Base-by-base conservation (phyloP, 2,113 vertebrate genomes). In the Seriola dumerili region DNA sequence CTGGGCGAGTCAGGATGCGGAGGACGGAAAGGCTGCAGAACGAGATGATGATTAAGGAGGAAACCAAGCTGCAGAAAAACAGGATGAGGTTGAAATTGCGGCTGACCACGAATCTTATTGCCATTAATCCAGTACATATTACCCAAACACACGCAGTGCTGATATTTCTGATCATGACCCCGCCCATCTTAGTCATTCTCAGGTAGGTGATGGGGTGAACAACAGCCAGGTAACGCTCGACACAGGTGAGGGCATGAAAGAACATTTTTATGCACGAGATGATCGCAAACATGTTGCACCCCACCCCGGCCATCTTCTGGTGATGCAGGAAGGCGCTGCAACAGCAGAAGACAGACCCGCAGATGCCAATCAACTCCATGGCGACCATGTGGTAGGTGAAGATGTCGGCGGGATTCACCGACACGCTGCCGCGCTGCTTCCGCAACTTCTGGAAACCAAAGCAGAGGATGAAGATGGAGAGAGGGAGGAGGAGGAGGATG, bases 141-240 rank as follows among this genome's bases (percentile, higher is more conserved):
- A 76, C 2, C 80, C 85, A 87, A 34, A 80, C 85, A 5, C 25
- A 76, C 0, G 29, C 76, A 0, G 62, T 64, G 67, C 54, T 29
- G 54, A 67, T 21, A 0, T 87, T 83, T 21, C 85, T 65, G 52
- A 72, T 14, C 46, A 3, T 7, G 25, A 67, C 32, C 17, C 80
- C 55, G 5, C n/a, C 14, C 0, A 4, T 4, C n/a, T 25, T 66
- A 1, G 36, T 72, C 76, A 80, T 46, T 7, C 7, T 29, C 29
- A 75, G n/a, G 76, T 87, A 87, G 36, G 29, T 40, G 61, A 80
- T 16, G 59, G 85, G 85, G 54, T 67, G 80, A 17, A 83, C 76
- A 0, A 80, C 66, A 0, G 85, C 85, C 66, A 80, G 13, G 52
- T 83, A 87, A 17, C 66, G 85, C 65, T 87, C 80, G 0, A 79